Base-by-base conservation (phyloP, 2,888 invertebrate species). In the Limnephilus auricula region DNA sequence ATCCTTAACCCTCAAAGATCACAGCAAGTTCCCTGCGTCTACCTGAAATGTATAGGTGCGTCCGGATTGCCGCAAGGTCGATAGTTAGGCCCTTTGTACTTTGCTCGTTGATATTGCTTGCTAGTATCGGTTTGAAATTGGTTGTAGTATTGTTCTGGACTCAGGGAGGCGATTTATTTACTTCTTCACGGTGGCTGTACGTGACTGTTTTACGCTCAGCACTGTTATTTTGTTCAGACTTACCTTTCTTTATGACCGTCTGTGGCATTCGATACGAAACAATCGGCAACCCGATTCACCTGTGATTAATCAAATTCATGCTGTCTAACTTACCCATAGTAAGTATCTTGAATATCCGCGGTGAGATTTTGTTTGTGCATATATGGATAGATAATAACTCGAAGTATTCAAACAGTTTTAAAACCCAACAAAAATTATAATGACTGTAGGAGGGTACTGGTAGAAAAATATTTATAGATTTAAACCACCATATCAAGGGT, bases 181-280 rank as follows among this genome's bases (percentile, higher is more conserved):
- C 79, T 65, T 79, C 89, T 86, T 83, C 88, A 34, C 86, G 90
- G 90, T 80, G 90, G 86, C 80, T 90, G 83, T 79, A 91, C 91
- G 91, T 91, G 91, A 88, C 45, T 34, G 87, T 79, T 87, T 91
- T 88, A 89, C 82, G 78, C 88, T 45, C 87, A 88, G 82, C 45
- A 91, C 65, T 82, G 82, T 79, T 79, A 78, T 40, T 89, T 89
- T 89, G 37, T 89, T 79, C 89, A 13, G 79, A 37, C 37, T 40
- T 79, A 79, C 79, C 79, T 37, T 89, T 34, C 79, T 79, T 79
- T 89, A 89, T 37, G 31, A 37, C 88, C 88, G 34, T 79, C 79
- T 32, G 79, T 79, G n/a, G 79, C 65, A 65, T 34, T 79, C 79
- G 40, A 89, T 79, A 40, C 89, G 37, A 37, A 89, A 89, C 79